Evolutionary conservation across 2,113 vertebrate genomes (phyloP).

Genomic region (Calyptomena viridis): DNA sequence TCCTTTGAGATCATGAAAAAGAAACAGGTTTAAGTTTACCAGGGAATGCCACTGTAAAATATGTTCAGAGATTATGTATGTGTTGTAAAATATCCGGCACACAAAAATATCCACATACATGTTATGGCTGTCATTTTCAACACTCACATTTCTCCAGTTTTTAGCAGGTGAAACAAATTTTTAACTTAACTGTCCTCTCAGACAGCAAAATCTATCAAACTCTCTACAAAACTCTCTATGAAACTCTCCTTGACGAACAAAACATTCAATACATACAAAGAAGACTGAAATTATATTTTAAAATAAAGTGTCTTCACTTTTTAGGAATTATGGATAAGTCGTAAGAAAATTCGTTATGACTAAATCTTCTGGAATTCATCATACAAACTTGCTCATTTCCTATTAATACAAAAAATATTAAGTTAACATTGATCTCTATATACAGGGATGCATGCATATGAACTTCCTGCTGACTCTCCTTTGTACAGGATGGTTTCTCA

Average conservation of each 20-base stretch:
- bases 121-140: neutral
- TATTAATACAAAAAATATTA: neutral
- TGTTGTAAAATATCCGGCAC: neutral
- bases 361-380: neutral
- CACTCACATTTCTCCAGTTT: neutral
- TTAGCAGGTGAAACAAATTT: neutral
- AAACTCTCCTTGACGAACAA: neutral
- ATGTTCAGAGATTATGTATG: neutral
- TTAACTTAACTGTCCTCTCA: neutral
- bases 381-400: neutral
- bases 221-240: too few relatives aligned
- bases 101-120: neutral
- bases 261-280: neutral
- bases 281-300: neutral
- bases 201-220: neutral
- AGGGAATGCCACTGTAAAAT: neutral
- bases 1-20: neutral
- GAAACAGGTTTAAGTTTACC: neutral
- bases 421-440: neutral
- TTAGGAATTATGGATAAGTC: neutral
- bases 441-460: neutral
- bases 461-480: neutral
- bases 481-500: neutral
- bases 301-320: neutral
- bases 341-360: neutral